These are phyloP conservation scores for Malachius bipustulatus DNA, from an alignment of 2,888 invertebrate species.

Conservation along the genomic window DNA sequence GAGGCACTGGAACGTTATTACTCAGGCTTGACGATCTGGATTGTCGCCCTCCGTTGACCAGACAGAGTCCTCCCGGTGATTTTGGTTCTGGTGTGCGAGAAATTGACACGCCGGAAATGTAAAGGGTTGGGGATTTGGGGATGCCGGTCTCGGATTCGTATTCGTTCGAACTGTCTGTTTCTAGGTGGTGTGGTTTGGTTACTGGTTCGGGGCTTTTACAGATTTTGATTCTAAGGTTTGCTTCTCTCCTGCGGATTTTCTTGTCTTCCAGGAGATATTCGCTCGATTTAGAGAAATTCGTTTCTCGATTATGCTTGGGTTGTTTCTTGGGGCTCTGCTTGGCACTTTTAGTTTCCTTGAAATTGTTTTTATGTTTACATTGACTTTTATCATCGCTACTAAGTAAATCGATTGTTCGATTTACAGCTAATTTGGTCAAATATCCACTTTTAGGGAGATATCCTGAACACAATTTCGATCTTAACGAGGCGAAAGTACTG, in stretches of 20 bases:
- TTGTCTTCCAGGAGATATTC: conserved; percentile 32
- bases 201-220: conserved; percentile 30
- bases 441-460: conserved; percentile 37
- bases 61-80: conserved; percentile 31
- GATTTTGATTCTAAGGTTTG: conserved; percentile 35
- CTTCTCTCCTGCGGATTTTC: conserved; percentile 24
- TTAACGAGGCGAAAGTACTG: conserved; percentile 35
- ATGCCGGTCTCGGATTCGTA: conserved; percentile 47
- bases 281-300: conserved; percentile 34
- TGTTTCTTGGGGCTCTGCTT: conserved; percentile 28
- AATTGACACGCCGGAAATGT: conserved; percentile 46
- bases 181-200: conserved; percentile 29
- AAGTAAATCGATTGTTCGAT: conserved; percentile 35
- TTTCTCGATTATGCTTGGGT: conserved; percentile 26
- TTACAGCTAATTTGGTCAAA: conserved; percentile 35
- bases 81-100: conserved; percentile 43
- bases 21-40: conserved; percentile 41
- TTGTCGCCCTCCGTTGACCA: conserved; percentile 36
- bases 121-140: conserved; percentile 44
- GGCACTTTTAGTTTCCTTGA: conserved; percentile 27
- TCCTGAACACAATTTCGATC: conserved; percentile 37
- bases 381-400: conserved; percentile 22
- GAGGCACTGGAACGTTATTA: conserved; percentile 35
- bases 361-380: conserved; percentile 17
- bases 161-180: conserved; percentile 42